Evolutionary conservation across 2,797 vertebrate genomes (phyloP).

Genomic region (Sebastes vulpes): DNA sequence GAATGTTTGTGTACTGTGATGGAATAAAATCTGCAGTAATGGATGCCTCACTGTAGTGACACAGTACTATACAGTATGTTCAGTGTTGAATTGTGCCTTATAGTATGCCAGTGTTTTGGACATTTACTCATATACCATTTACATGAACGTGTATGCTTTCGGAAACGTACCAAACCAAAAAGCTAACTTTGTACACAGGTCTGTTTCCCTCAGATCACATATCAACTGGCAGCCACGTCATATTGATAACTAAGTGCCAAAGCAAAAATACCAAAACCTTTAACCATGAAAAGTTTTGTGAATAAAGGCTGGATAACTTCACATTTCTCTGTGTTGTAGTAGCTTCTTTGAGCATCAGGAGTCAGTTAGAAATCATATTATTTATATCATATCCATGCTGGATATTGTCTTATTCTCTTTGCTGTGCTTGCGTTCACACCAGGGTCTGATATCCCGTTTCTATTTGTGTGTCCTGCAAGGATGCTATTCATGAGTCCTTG

Average conservation of each 20-base stretch:
- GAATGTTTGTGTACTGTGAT: constrained; percentile 35
- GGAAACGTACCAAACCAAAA: neutral
- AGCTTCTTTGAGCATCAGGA: neutral
- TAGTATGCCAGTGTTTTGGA: constrained; percentile 9
- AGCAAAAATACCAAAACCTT: constrained; percentile 40
- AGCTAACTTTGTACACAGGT: neutral
- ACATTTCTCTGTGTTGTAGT: neutral
- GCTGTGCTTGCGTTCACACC: neutral
- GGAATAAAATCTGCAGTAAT: neutral
- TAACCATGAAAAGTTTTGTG: constrained; percentile 42
- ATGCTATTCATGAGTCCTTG: neutral
- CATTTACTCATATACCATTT: constrained; percentile 31
- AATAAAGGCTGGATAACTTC: constrained; percentile 58
- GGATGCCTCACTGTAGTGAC: constrained; percentile 3
- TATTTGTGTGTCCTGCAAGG: constrained; percentile 7
- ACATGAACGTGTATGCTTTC: constrained; percentile 24
- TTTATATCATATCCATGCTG: neutral
- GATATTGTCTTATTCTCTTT: neutral
- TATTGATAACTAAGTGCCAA: constrained; percentile 35
- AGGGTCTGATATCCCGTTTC: constrained; percentile 1
- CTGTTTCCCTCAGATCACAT: neutral
- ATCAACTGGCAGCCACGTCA: neutral
- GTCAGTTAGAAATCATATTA: neutral
- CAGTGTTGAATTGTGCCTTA: constrained; percentile 47
- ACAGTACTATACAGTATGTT: neutral